phyloP scores from a whole-genome alignment of 2,888 invertebrate species.

The Sympetrum striolatum region DNA sequence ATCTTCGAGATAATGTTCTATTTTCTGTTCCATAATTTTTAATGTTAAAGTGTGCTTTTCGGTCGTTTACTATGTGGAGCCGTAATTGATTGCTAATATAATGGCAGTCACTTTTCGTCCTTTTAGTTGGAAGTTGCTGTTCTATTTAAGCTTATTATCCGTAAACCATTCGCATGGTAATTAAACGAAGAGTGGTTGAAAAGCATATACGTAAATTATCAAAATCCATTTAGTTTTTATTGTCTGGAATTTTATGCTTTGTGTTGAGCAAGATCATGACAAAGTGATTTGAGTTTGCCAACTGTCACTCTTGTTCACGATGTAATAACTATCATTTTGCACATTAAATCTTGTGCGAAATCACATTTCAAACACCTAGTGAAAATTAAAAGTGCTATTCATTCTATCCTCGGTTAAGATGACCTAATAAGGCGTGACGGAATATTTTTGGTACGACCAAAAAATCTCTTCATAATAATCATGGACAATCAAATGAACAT shows the following conservation, averaged over 20 bases:
- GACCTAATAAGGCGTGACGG: neutral
- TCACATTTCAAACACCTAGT: neutral
- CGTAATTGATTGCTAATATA: neutral
- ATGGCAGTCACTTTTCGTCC: neutral
- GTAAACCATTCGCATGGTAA: neutral
- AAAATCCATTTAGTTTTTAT: neutral
- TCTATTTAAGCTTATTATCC: neutral
- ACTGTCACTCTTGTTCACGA: neutral
- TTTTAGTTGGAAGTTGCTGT: neutral
- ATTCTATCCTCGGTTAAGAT: neutral
- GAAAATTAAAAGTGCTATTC: neutral
- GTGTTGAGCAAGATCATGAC: slow-evolving; percentile 14
- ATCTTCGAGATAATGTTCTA: too few species aligned
- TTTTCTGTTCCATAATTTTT: neutral
- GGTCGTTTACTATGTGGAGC: neutral
- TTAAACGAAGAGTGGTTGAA: neutral
- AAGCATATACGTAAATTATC: neutral
- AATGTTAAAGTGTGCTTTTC: neutral
- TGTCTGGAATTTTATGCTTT: neutral
- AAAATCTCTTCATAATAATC: neutral
- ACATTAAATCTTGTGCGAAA: neutral
- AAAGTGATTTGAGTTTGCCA: neutral
- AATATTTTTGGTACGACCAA: slow-evolving; percentile 1
- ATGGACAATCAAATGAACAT: neutral
- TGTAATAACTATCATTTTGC: neutral